These are phyloP conservation scores for Tringa solitaria DNA, from an alignment of 2,113 vertebrate genomes.

Conservation along the genomic window DNA sequence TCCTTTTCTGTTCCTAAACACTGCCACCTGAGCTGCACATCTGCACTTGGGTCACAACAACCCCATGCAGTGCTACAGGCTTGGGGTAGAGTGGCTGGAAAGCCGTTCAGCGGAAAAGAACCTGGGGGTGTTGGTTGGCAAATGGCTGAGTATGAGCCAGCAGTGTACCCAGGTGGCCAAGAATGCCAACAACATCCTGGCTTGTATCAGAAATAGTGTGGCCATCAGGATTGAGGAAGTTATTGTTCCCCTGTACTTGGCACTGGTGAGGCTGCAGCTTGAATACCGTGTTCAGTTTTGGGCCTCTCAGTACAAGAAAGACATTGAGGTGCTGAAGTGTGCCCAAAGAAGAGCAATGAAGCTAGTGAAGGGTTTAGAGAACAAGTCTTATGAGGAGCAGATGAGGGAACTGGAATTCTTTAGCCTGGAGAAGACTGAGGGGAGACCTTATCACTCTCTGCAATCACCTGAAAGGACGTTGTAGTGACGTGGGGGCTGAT, in stretches of 20 bases:
- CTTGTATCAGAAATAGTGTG: not conserved
- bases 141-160: not conserved
- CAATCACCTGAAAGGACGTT: not conserved
- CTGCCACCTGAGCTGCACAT: not conserved
- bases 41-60: not conserved
- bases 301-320: not conserved
- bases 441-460: not conserved
- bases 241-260: not conserved
- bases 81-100: not conserved
- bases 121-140: not conserved
- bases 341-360: not conserved
- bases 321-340: not conserved
- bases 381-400: not conserved
- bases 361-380: not conserved
- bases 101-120: not conserved
- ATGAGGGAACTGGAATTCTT: not conserved
- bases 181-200: not conserved
- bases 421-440: not conserved
- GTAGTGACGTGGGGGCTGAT: not conserved
- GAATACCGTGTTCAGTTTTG: not conserved
- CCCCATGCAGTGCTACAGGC: not conserved
- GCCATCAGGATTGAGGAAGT: not conserved
- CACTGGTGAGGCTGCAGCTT: not conserved
- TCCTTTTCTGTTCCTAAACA: not conserved
- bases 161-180: not conserved